Base-by-base conservation (phyloP, 2,113 vertebrate species). In the Promerops cafer region DNA sequence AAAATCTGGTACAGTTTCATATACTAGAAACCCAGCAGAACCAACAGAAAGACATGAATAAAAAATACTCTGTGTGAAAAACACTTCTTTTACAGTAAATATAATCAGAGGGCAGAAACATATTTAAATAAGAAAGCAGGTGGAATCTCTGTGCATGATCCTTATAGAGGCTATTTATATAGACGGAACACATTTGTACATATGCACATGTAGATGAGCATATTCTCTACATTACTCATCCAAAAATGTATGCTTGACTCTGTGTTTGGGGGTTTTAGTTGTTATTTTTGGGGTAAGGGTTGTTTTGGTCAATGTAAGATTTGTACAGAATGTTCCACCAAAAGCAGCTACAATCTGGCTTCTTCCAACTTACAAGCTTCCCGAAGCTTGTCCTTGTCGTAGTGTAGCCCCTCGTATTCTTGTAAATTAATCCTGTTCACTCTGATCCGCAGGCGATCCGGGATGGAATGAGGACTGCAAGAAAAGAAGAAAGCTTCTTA, bases 381-480 rank as follows among this genome's bases (percentile, higher is more conserved):
- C 49, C 99, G 98, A 23, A 99, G 98, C 5, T 99, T 98, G 52
- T 99, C 99, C 90, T 99, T 99, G 98, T 99, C 99, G 1, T 99
- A 99, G 97, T 99, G 99, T 76, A 99, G 98, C 33, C 98, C 98
- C 98, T 99, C 99, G 7, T 99, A 99, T 79, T 99, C 99, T 81
- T 99, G 99, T 33, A 99, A 98, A 96, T 98, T 98, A 97, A 99
- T 99, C 86, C 99, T 98, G 96, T 99, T 99, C 94, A 99, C 99
- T 52, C 99, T 98, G 90, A 99, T 99, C 72, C 99, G 98, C 85
- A 99, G 98, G 24, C 99, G 99, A 64, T 99, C 99, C 27, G 99
- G 99, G 89, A 99, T 98, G 35, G 99, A 98, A 77, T 99, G 99
- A 83, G 99, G 99, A 93, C 99, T 99, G 97, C 44, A 97, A 97